These are phyloP conservation scores for Sarcophaga peregrina DNA, from an alignment of 1,140 invertebrate species.

Conservation along the genomic window DNA sequence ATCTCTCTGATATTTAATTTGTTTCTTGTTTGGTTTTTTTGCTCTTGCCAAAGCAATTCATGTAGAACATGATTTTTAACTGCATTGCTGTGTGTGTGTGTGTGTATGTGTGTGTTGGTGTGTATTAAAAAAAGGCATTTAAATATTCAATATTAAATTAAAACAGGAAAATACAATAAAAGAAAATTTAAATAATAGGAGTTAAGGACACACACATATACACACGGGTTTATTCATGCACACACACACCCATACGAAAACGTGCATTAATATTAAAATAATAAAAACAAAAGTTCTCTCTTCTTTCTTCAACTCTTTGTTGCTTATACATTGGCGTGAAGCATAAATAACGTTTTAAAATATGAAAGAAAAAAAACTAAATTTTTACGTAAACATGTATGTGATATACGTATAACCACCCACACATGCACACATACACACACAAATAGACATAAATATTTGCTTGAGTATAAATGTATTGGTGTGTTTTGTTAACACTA, in stretches of 20 bases:
- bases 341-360: no score
- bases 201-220: neutral
- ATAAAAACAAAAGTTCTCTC: no score
- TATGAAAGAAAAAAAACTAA: no score
- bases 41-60: neutral
- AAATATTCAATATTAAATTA: slow-evolving; percentile 28
- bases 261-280: neutral
- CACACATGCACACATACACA: neutral
- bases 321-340: no score
- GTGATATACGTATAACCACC: neutral
- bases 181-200: no score
- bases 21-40: no score
- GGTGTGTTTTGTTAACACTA: slow-evolving; percentile 17
- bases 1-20: no score
- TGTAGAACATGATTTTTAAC: slow-evolving; percentile 23
- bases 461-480: neutral
- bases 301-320: no score
- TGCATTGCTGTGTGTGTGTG: slow-evolving; percentile 24
- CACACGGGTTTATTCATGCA: no score
- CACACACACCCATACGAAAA: neutral
- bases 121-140: slow-evolving; percentile 22
- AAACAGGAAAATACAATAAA: neutral
- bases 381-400: neutral
- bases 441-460: neutral
- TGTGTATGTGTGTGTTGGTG: no score